Evolutionary conservation across 2,888 invertebrate species (phyloP).

Genomic region (Pristionchus entomophagus): DNA sequence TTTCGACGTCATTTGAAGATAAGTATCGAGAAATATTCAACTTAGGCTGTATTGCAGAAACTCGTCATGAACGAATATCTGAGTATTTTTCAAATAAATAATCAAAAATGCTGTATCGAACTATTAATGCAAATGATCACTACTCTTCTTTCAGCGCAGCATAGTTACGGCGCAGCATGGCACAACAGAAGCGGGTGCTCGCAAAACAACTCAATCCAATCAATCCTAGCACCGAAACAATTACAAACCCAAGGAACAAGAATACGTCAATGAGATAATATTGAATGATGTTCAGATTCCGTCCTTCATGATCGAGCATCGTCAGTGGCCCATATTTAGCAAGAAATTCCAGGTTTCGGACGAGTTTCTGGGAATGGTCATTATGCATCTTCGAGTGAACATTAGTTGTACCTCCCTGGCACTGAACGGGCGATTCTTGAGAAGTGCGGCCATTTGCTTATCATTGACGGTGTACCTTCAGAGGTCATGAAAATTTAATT

Average conservation of each 20-base stretch:
- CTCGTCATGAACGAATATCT: no score
- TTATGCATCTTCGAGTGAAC: no score
- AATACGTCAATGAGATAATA: conserved; percentile 12
- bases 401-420: not conserved
- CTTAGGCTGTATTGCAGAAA: no score
- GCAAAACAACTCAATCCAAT: not conserved
- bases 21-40: no score
- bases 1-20: no score
- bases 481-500: not conserved
- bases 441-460: not conserved
- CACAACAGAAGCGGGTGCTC: no score
- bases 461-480: not conserved
- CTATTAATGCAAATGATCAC: no score
- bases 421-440: not conserved
- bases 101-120: no score
- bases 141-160: no score
- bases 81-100: no score
- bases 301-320: conserved; percentile 13
- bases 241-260: not conserved
- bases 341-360: conserved; percentile 10
- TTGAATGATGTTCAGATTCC: not conserved
- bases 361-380: not conserved
- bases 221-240: not conserved
- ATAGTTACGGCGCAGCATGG: no score
- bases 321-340: not conserved